Base-by-base conservation (phyloP, 2,113 vertebrate genomes). In the Hiodon tergisus region DNA sequence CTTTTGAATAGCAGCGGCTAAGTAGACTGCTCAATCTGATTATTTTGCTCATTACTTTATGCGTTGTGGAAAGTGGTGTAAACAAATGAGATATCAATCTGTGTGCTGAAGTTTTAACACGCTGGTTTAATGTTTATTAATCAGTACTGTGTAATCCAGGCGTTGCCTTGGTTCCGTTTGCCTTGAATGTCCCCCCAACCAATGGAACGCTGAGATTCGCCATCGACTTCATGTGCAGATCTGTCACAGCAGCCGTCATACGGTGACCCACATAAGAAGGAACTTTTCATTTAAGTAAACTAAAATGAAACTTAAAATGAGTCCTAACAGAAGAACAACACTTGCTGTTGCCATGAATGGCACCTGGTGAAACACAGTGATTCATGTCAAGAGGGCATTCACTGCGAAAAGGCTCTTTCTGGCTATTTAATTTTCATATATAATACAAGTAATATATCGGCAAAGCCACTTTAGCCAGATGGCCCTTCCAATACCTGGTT, bases 21-120 rank as follows among this genome's bases (percentile, higher is more conserved):
- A 55, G 54, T 52, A n/a, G n/a, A 13, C 31, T 16, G n/a, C 9
- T 5, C 9, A n/a, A 16, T 69, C 8, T 16, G 53, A 50, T 55
- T 69, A 9, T 31, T n/a, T 8, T 3, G 6, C 52, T 69, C 68
- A 69, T 69, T 17, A 69, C 7, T 4, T 6, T 3, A 52, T 3
- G n/a, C n/a, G 6, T 55, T 55, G 52, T 3, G 8, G 16, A 52
- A 8, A 6, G 16, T 6, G 3, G n/a, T 52, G 50, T 7, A 69
- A 55, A 69, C 68, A 69, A 55, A 69, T 69, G 53, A 51, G 68
- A 9, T 69, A 69, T 69, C 54, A 51, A 54, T 69, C 67, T 14
- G 52, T 16, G 16, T 53, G 48, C 67, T 69, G 52, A 69, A 1
- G 53, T 11, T 11, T 47, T 9, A 54, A n/a, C 68, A 4, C 52